phyloP scores from a whole-genome alignment of 2,888 invertebrate genomes.

The Aporophyla nigra region DNA sequence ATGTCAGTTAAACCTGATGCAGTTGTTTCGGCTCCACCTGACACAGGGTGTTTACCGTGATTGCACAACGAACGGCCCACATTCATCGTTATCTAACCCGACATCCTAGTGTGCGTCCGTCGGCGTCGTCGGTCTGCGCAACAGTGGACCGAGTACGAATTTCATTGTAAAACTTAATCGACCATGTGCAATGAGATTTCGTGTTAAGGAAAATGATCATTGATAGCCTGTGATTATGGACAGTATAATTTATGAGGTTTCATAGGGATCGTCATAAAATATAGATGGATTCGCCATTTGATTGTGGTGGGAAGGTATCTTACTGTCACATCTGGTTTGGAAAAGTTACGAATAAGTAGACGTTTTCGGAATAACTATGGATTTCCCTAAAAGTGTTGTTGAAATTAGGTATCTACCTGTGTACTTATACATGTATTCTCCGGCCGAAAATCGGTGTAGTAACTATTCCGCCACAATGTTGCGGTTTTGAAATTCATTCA shows the following conservation, averaged over 20 bases:
- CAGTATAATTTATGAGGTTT: constrained; percentile 12
- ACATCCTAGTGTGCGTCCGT: constrained; percentile 75
- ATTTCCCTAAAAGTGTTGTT: not conserved
- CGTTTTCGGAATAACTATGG: not conserved
- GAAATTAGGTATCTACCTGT: too few relatives aligned
- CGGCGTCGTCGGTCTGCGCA: constrained; percentile 67
- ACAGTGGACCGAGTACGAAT: constrained; percentile 48
- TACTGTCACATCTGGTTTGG: not conserved
- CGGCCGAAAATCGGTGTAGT: not conserved
- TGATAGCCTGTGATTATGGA: constrained; percentile 27
- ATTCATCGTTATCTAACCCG: constrained; percentile 70
- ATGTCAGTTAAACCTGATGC: constrained; percentile 3
- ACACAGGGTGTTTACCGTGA: constrained; percentile 12
- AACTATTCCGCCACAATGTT: not conserved
- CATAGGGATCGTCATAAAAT: not conserved
- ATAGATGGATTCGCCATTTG: not conserved
- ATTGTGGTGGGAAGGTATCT: not conserved
- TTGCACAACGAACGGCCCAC: constrained; percentile 62
- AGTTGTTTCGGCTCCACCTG: constrained; percentile 8
- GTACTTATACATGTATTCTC: not conserved
- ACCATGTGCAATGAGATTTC: constrained; percentile 39
- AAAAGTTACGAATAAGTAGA: not conserved
- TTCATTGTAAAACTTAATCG: constrained; percentile 53
- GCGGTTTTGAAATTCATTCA: not conserved
- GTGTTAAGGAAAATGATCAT: constrained; percentile 42